Evolutionary conservation across 2,888 invertebrate genomes (phyloP), one percentile per base, ranked within the genome.

Genomic region (Leptinotarsa peninsularis): DNA sequence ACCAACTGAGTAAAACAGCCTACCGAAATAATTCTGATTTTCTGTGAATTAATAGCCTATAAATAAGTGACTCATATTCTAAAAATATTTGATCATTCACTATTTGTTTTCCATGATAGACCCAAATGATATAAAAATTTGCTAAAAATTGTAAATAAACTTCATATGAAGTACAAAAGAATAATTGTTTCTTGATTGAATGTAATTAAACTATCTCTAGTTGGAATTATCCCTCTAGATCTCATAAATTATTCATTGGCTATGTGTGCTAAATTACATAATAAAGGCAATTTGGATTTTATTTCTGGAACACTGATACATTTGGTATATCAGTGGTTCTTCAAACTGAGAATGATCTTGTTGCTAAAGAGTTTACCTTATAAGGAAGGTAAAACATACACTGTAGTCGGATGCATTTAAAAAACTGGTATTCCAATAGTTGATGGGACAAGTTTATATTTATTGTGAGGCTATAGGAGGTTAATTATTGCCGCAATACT

Each of bases 391-490:
- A 67, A 73, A 71, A 73, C 71, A 63, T 70, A 73, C 73, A 52
- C 63, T 63, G 71, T 72, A 72, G 69, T 74, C 70, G 72, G 68
- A 74, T 69, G 56, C 68, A 76, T 69, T 21, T 69, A 69, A 72
- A 76, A 74, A 74, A 74, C 74, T 76, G 71, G 73, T 74, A 70
- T 69, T 52, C 66, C 71, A 69, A 71, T 66, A 73, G 66, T 66
- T 69, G 74, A 76, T 67, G 66, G 76, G 71, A 76, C 76, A 71
- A 74, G 76, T 74, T 74, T 74, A 56, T 72, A 27, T 72, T 63
- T 49, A 43, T 69, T 69, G 54, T 66, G 72, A 60, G 74, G 74
- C 72, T 72, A 76, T 69, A 15, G 68, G 67, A 76, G 76, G 76
- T 76, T 76, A 76, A 76, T 76, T 71, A 72, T 43, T 43, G 43